phyloP scores from a whole-genome alignment of 1,140 invertebrate species.

The Telenomus remus region DNA sequence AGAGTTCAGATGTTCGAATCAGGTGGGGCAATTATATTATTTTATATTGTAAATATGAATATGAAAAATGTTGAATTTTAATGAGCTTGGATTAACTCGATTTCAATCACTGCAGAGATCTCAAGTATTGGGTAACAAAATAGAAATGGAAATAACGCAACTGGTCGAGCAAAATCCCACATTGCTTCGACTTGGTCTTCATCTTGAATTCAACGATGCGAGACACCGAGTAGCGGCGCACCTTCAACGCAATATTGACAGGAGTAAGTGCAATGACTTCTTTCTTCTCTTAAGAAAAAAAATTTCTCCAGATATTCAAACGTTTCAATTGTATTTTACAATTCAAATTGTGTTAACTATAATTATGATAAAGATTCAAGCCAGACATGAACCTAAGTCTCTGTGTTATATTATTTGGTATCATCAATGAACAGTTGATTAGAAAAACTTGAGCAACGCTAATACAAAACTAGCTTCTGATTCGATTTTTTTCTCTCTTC shows the following conservation, averaged over 20 bases:
- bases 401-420: constrained; percentile 41
- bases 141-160: constrained; percentile 97
- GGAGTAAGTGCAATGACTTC: constrained; percentile 83
- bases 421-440: neutral
- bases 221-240: constrained; percentile 93
- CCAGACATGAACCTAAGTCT: constrained; percentile 41
- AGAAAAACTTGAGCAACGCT: constrained; percentile 1
- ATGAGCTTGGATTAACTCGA: neutral
- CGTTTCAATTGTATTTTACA: no score
- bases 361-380: no score
- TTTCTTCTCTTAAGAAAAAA: no score
- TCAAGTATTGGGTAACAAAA: constrained; percentile 95
- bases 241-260: constrained; percentile 96
- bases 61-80: neutral
- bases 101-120: constrained; percentile 82
- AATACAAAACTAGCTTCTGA: constrained; percentile 2
- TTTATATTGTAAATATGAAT: no score
- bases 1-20: constrained; percentile 96
- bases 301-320: neutral
- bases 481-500: constrained; percentile 31
- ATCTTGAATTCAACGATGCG: constrained; percentile 97
- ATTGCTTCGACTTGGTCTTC: constrained; percentile 91
- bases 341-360: no score
- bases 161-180: constrained; percentile 95
- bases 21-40: constrained; percentile 79